These are phyloP conservation scores for Pseudonaja textilis DNA, from an alignment of 2,113 vertebrate genomes.

Conservation along the genomic window DNA sequence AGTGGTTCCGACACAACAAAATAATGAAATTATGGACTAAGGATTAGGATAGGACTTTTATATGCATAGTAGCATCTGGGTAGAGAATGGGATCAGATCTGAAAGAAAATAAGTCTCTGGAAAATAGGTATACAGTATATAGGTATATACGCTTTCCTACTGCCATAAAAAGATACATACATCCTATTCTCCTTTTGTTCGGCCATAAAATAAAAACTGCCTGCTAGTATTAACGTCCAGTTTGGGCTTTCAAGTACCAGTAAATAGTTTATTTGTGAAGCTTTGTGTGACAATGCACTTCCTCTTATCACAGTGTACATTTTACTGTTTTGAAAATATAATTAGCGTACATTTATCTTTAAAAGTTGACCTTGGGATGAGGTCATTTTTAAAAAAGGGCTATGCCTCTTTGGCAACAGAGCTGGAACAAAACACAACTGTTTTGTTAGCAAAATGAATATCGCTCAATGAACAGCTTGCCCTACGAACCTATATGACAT, in stretches of 20 bases:
- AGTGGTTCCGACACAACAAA: constrained; percentile 21
- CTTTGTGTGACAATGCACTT: neutral
- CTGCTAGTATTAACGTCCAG: neutral
- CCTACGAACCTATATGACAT: neutral
- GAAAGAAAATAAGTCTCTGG: neutral
- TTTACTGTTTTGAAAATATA: neutral
- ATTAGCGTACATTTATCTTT: neutral
- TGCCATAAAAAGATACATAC: too few species aligned
- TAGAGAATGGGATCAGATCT: neutral
- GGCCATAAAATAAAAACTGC: neutral
- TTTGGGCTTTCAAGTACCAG: neutral
- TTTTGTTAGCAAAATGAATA: neutral
- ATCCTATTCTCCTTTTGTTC: neutral
- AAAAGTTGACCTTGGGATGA: neutral
- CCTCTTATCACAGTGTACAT: neutral
- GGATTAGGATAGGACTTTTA: neutral
- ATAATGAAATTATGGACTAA: neutral
- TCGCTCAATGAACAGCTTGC: neutral
- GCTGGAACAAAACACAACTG: neutral
- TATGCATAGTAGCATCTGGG: neutral
- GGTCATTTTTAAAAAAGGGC: neutral
- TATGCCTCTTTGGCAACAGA: neutral
- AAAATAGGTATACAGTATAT: too few species aligned
- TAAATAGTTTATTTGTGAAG: neutral
- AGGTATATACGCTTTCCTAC: too few species aligned